Evolutionary conservation across 2,888 invertebrate genomes (phyloP).

Genomic region (Apamea epomidion): DNA sequence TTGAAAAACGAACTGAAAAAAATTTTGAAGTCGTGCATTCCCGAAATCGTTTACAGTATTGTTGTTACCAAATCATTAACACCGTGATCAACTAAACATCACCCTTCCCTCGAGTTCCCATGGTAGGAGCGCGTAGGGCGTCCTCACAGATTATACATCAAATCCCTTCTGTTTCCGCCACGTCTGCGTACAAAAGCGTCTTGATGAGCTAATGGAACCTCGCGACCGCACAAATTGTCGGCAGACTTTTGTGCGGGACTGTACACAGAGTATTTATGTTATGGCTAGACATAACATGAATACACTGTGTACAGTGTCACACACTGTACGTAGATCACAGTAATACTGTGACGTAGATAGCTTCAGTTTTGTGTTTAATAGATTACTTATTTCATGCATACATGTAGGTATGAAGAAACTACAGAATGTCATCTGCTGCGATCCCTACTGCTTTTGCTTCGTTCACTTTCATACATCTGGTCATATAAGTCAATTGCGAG

Average conservation of each 20-base stretch:
- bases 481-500: background rate
- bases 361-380: background rate
- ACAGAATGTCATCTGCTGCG: background rate
- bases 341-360: too few relatives aligned
- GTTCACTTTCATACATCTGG: background rate
- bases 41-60: background rate
- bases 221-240: conserved; percentile 60
- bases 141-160: conserved; percentile 73
- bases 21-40: background rate
- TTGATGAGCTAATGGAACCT: conserved; percentile 74
- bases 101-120: conserved; percentile 43
- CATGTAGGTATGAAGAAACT: background rate
- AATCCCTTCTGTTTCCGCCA: conserved; percentile 74
- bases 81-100: background rate
- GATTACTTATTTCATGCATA: background rate
- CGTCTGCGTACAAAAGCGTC: conserved; percentile 72
- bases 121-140: conserved; percentile 60
- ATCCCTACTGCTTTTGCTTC: background rate
- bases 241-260: conserved; percentile 57
- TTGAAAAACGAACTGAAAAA: too few relatives aligned
- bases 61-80: background rate
- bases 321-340: background rate
- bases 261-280: conserved; percentile 4
- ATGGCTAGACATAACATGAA: background rate
- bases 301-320: background rate